Percentiles rank a stretch among this genome's conserved stretches.
phyloP scores from a whole-genome alignment of 2,888 invertebrate species.

The Lomographa bimaculata region DNA sequence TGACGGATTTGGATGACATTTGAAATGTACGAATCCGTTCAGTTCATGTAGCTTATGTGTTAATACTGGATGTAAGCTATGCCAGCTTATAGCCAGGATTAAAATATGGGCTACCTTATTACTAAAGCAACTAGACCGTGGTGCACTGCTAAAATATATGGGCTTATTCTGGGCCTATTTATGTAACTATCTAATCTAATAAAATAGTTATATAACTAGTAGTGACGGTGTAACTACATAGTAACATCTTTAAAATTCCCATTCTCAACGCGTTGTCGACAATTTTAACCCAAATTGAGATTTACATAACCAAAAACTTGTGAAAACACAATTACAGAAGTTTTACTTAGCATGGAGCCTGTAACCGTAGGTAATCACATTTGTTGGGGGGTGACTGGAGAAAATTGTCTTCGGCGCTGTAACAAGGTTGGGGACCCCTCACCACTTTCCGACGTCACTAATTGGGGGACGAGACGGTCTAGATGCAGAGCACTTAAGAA shows the following conservation, averaged over 20 bases:
- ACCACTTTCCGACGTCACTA: slow-evolving; percentile 38
- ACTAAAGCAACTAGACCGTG: too few species aligned
- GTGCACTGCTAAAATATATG: too few species aligned
- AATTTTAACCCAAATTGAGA: slow-evolving; percentile 66
- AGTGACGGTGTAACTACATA: too few species aligned
- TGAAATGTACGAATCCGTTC: too few species aligned
- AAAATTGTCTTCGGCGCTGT: slow-evolving; percentile 72
- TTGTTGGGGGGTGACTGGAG: slow-evolving; percentile 63
- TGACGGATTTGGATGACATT: too few species aligned
- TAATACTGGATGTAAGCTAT: too few species aligned
- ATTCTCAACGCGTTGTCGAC: slow-evolving; percentile 36
- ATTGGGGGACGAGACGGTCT: slow-evolving; percentile 34
- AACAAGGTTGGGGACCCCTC: slow-evolving; percentile 56
- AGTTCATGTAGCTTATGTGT: too few species aligned
- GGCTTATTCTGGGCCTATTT: too few species aligned
- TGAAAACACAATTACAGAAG: slow-evolving; percentile 76
- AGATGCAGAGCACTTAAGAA: slow-evolving; percentile 21
- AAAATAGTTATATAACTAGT: too few species aligned
- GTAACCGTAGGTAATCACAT: slow-evolving; percentile 74
- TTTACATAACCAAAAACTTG: slow-evolving; percentile 71
- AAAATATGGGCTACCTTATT: too few species aligned
- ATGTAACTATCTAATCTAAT: too few species aligned
- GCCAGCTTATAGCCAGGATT: too few species aligned
- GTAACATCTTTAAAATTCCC: slow-evolving; percentile 16
- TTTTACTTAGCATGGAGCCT: slow-evolving; percentile 69